Evolutionary conservation across 2,797 vertebrate genomes (phyloP), one percentile per base, ranked within the genome.

Genomic region (Lophius americanus): DNA sequence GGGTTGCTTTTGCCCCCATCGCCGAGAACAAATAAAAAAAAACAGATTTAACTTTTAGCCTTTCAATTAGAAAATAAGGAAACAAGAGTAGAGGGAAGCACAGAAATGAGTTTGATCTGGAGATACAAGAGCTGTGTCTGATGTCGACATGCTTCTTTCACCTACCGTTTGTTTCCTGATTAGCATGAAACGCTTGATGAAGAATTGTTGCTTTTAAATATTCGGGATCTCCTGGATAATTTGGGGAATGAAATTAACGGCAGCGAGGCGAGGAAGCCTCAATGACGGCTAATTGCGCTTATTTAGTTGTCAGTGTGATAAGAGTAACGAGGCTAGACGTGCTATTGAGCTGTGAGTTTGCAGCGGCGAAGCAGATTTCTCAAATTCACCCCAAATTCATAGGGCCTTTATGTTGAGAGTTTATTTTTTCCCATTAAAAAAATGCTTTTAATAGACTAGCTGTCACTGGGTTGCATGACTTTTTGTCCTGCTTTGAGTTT

Each of bases 271-370:
- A 78, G 70, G 69, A 75, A 73, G 84, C 78, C 82, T 76, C 84
- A 77, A 70, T 84, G 85, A 83, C 87, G 85, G 88, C 88, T 91
- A 90, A 92, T 92, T 90, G 88, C 66, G 65, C 76, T 91, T 91
- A 93, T 93, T 88, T 91, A 92, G 89, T 83, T 88, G 91, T 93
- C 91, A 92, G 81, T 78, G 85, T 89, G 85, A 89, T 76, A 78
- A 90, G 92, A 78, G 85, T 92, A 91, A 92, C 88, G 76, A 90
- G 89, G 83, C 79, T 75, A 80, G 91, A 91, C 85, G 71, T 85
- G 86, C 86, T 91, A 91, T 88, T 89, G 88, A 92, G 92, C 85
- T 89, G 85, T 88, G 86, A 76, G 78, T 72, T 67, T 85, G 81
- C 71, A 46, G 64, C 37, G 76, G 68, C 65, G 53, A 64, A 70